These are phyloP conservation scores for Myotis davidii DNA, from an alignment of 2,113 vertebrate species.

Conservation along the genomic window DNA sequence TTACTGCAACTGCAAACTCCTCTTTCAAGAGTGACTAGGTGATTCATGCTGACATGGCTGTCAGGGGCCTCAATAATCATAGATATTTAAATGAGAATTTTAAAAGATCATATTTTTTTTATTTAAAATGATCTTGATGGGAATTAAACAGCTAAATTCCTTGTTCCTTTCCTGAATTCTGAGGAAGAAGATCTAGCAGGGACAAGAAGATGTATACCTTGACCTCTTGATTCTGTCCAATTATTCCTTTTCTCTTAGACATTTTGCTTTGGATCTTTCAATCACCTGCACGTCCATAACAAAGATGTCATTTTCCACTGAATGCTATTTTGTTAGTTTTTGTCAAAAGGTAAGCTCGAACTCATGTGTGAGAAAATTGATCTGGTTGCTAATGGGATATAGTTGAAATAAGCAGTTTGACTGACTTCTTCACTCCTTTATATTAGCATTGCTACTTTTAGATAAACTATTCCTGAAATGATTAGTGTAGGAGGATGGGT, in stretches of 20 bases:
- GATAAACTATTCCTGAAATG: slow-evolving; percentile 84
- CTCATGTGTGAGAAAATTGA: slow-evolving; percentile 43
- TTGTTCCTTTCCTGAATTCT: slow-evolving; percentile 18
- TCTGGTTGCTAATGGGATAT: slow-evolving; percentile 71
- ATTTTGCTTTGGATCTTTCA: slow-evolving; percentile 44
- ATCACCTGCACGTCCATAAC: slow-evolving; percentile 23
- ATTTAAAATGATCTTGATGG: slow-evolving; percentile 61
- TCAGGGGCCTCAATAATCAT: slow-evolving; percentile 58
- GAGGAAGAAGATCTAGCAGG: not conserved
- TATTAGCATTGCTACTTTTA: slow-evolving; percentile 86
- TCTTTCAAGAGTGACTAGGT: slow-evolving; percentile 28
- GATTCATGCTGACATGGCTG: slow-evolving; percentile 50
- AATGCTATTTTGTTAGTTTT: slow-evolving; percentile 79
- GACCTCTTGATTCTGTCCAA: slow-evolving; percentile 56
- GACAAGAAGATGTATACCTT: not conserved
- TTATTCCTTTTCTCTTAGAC: not conserved
- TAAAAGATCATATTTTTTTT: slow-evolving; percentile 66
- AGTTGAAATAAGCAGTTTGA: slow-evolving; percentile 63
- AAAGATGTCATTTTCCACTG: slow-evolving; percentile 76
- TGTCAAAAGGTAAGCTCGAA: slow-evolving; percentile 69
- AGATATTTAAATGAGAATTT: slow-evolving; percentile 70
- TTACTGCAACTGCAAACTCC: slow-evolving; percentile 34
- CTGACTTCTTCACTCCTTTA: slow-evolving; percentile 70
- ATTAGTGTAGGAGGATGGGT: slow-evolving; percentile 86
- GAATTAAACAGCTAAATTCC: slow-evolving; percentile 44